phyloP scores from a whole-genome alignment of 1,140 invertebrate genomes.

The Globodera rostochiensis region DNA sequence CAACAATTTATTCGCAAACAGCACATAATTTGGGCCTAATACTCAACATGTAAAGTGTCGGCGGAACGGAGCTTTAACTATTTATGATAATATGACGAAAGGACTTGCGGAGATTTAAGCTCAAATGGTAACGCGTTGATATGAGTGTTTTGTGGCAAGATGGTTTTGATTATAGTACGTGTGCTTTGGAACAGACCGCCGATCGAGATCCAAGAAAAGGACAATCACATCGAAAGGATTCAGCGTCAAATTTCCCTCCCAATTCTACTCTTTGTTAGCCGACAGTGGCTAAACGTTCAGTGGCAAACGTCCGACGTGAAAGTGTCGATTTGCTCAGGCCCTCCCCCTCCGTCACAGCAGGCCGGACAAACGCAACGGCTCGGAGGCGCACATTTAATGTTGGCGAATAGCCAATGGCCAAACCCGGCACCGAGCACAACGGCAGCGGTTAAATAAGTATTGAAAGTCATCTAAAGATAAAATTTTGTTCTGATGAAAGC shows the following conservation, averaged over 20 bases:
- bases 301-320: constrained; percentile 60
- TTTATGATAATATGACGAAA: not conserved
- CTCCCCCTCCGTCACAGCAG: constrained; percentile 19
- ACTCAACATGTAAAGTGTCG: not conserved
- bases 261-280: not conserved
- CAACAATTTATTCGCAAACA: not conserved
- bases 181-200: not conserved
- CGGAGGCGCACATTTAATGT: constrained; percentile 33
- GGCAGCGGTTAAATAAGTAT: constrained; percentile 85
- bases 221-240: not conserved
- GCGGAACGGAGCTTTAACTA: not conserved
- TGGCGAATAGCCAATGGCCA: constrained; percentile 89
- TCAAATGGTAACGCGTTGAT: not conserved
- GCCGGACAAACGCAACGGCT: constrained; percentile 21
- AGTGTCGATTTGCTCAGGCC: constrained; percentile 40
- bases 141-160: not conserved
- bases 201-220: too few species aligned
- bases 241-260: not conserved
- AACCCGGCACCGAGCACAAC: constrained; percentile 83
- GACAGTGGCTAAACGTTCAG: constrained; percentile 26
- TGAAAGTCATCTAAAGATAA: constrained; percentile 87
- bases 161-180: not conserved
- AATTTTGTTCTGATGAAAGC: too few species aligned
- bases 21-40: not conserved
- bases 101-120: not conserved